Evolutionary conservation across 2,888 invertebrate species (phyloP).

Genomic region (Dilophus febrilis): DNA sequence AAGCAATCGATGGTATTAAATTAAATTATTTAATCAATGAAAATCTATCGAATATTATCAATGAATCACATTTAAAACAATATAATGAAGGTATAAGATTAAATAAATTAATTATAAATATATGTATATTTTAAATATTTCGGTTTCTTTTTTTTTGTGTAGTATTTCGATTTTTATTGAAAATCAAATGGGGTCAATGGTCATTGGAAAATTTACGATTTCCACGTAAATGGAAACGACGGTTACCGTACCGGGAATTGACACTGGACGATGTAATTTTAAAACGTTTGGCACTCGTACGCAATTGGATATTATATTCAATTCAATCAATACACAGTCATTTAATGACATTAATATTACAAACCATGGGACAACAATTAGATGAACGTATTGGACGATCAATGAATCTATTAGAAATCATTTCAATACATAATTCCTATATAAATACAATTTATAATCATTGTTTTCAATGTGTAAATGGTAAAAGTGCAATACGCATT

Average conservation of each 20-base stretch:
- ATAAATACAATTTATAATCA: constrained; percentile 20
- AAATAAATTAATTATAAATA: too few species aligned
- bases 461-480: constrained; percentile 26
- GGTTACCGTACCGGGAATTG: constrained; percentile 17
- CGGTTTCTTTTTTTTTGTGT: constrained; percentile 1
- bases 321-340: constrained; percentile 35
- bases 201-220: constrained; percentile 33
- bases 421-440: constrained; percentile 23
- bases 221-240: constrained; percentile 15
- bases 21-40: constrained; percentile 19
- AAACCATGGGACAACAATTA: constrained; percentile 19
- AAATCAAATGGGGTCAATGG: constrained; percentile 37
- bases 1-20: constrained; percentile 21
- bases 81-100: constrained; percentile 19
- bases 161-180: constrained; percentile 34
- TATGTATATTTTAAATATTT: not conserved
- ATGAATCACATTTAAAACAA: constrained; percentile 14
- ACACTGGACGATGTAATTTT: constrained; percentile 22
- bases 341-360: constrained; percentile 17
- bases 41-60: constrained; percentile 21
- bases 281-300: constrained; percentile 32
- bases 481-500: constrained; percentile 25
- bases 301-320: constrained; percentile 37
- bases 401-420: constrained; percentile 21
- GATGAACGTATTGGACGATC: constrained; percentile 19